phyloP scores from a whole-genome alignment of 2,888 invertebrate genomes.

The Galeruca laticollis region DNA sequence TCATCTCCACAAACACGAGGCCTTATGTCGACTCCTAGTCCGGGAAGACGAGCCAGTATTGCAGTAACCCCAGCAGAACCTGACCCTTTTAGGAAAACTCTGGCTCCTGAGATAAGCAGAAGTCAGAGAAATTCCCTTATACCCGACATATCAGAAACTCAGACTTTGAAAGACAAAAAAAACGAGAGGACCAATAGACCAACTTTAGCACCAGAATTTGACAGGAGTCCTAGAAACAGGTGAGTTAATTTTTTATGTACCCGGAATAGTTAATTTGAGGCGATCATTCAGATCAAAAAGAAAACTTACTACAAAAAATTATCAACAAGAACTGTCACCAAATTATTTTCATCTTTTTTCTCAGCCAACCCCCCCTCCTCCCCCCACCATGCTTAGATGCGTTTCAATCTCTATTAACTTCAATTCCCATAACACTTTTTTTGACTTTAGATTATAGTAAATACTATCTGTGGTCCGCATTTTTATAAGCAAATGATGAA shows the following conservation, averaged over 20 bases:
- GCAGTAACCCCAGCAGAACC: constrained; percentile 56
- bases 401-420: too few species aligned
- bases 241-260: background rate
- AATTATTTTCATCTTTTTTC: too few species aligned
- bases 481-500: too few species aligned
- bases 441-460: too few species aligned
- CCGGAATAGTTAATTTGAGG: too few species aligned
- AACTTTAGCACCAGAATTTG: constrained; percentile 70
- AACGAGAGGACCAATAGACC: constrained; percentile 70
- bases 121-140: constrained; percentile 67
- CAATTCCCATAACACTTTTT: too few species aligned
- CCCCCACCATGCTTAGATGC: too few species aligned
- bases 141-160: constrained; percentile 66
- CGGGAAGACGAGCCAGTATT: constrained; percentile 64
- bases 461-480: too few species aligned
- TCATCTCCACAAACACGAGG: constrained; percentile 75
- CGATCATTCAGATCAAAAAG: too few species aligned
- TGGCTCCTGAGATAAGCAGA: constrained; percentile 64
- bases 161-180: constrained; percentile 57
- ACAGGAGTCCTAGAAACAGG: constrained; percentile 66
- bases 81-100: constrained; percentile 54
- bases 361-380: too few species aligned
- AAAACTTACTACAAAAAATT: too few species aligned
- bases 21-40: constrained; percentile 65
- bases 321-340: too few species aligned